Base-by-base conservation (phyloP, 2,797 vertebrate genomes). In the Lophura swinhoii region DNA sequence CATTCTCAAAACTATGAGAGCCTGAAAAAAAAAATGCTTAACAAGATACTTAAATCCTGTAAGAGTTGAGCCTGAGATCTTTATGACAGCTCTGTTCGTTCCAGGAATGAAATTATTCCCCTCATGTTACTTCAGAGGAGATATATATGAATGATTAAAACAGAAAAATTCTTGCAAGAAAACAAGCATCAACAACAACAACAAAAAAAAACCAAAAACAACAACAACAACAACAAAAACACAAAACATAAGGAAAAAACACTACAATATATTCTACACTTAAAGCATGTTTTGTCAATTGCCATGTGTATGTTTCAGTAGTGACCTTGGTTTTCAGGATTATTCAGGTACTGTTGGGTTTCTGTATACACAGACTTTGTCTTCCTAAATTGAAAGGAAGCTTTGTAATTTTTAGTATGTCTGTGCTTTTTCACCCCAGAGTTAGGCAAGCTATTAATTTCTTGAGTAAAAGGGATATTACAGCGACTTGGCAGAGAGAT, bases 361-460 rank as follows among this genome's bases (percentile, higher is more conserved):
- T 81, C 66, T 62, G 5, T 24, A 56, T 10, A 72, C 2, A 62
- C 55, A 71, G 21, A 49, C 18, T 55, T 26, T 55, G 24, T 41
- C 76, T 59, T 74, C 33, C 53, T 39, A 20, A 92, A 84, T n/a
- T 49, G 20, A 78, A 85, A 79, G 58, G 53, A 76, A 75, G 39
- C 33, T 78, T 53, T 91, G 63, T 53, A 87, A 82, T 96, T 56
- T 49, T 67, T 59, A 18, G 9, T 31, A 55, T 0, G 1, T 7
- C 66, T 72, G 15, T 41, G 29, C 5, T 26, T 85, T 81, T 89
- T 81, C 44, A 53, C 77, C 49, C 79, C 46, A 20, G 39, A 53
- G 46, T 55, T 85, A 80, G 81, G 70, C 41, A 35, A 35, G 63
- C 53, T 71, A 90, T 85, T 97, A 94, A 96, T 97, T 96, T 96